Percentiles rank a stretch among this genome's conserved stretches.
These are phyloP conservation scores for Heliconius himera DNA, from an alignment of 1,140 invertebrate genomes.

Conservation along the genomic window DNA sequence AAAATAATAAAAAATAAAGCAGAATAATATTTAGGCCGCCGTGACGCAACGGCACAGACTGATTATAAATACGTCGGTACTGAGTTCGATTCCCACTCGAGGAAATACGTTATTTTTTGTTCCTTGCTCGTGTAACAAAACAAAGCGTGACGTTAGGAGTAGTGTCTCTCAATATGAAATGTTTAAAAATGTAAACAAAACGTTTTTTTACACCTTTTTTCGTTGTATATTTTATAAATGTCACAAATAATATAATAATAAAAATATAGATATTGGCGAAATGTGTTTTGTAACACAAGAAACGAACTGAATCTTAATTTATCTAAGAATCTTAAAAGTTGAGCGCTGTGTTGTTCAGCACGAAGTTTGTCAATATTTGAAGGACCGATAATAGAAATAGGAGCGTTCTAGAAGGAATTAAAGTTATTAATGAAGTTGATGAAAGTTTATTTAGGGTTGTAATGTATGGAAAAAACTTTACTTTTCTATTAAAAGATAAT, in stretches of 20 bases:
- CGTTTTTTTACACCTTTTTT: too few relatives aligned
- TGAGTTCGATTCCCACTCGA: background rate
- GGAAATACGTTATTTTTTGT: background rate
- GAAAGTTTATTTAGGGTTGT: slow-evolving; percentile 24
- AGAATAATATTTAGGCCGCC: background rate
- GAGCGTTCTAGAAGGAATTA: slow-evolving; percentile 26
- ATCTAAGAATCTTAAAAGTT: slow-evolving; percentile 44
- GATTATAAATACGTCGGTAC: too few relatives aligned
- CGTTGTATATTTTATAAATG: too few relatives aligned
- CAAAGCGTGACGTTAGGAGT: background rate
- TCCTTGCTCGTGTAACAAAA: background rate
- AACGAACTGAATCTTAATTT: slow-evolving; percentile 44
- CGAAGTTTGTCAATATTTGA: slow-evolving; percentile 38
- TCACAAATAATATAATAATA: background rate
- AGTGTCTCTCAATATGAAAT: too few relatives aligned
- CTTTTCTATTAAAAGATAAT: background rate
- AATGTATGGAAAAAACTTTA: background rate
- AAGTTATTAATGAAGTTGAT: slow-evolving; percentile 36
- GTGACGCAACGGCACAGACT: too few relatives aligned
- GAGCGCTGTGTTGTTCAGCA: slow-evolving; percentile 19
- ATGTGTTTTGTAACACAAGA: slow-evolving; percentile 30
- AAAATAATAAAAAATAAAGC: background rate
- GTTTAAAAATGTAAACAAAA: background rate
- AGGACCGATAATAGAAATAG: slow-evolving; percentile 30
- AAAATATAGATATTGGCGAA: background rate